Evolutionary conservation across 1,140 invertebrate genomes (phyloP), one percentile per base, ranked within the genome.

Genomic region (Monomorium pharaonis): DNA sequence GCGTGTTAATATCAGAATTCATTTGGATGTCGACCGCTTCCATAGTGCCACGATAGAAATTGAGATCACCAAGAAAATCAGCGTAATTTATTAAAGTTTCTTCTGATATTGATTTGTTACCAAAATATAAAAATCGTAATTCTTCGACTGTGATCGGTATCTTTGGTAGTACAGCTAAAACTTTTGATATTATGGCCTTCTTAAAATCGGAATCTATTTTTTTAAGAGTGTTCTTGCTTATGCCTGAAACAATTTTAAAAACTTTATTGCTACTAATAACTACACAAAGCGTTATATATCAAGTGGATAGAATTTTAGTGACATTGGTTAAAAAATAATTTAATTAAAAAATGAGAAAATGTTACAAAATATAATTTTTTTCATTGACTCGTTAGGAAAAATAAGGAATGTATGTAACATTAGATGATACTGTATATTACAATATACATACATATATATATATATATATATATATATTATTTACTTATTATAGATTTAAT

Each of bases 31-130:
- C 87, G 7, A 93, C 81, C 27, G 95, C 93, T 75, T 95, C 94
- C 51, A 95, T 90, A 62, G 93, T 92, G 18, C 93, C 94, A 56
- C 92, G 89, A 4, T 89, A 49, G 76, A 96, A 96, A 44, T 94
- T 92, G 0, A 92, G 72, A 85, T 96, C 96, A 0, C 93, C 92
- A 3, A 94, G 51, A 42, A 95, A 92, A 81, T 95, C 85, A 0
- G 95, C 72, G 33, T 94, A 96, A 42, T 94, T 88, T 0, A 92
- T 80, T 4, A 87, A 75, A 10, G 86, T 92, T 0, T 92, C 76
- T 2, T 92, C 62, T 16, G 75, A 88, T 3, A 95, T 85, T 10
- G 44, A 12, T 88, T 94, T 91, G 3, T 95, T 85, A 2, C 94
- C 94, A 65, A 89, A 94, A 78, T 94, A 94, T 10, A 91, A 78